Evolutionary conservation across 2,113 vertebrate genomes (phyloP).

Genomic region (Ceuthmochares aereus): DNA sequence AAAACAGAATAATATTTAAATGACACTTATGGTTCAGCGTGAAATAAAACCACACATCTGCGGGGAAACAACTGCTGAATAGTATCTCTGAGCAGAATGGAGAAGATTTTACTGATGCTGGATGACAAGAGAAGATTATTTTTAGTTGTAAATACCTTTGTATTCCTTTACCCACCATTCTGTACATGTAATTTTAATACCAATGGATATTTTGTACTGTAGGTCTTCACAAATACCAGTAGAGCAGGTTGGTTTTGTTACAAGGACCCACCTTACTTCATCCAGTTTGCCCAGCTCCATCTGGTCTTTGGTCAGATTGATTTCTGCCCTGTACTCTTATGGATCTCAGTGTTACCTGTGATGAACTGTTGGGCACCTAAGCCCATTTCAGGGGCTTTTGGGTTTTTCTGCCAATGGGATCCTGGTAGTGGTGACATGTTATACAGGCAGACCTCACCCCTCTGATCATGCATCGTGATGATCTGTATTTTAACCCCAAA

Average conservation of each 20-base stretch:
- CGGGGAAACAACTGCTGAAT: not conserved
- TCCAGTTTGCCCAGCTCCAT: not conserved
- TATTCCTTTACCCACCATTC: not conserved
- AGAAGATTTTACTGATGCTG: not conserved
- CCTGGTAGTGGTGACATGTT: not conserved
- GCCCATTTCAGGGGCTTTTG: not conserved
- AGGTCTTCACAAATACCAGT: accelerated
- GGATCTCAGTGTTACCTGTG: too few relatives aligned
- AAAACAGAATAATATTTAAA: not conserved
- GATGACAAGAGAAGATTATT: not conserved
- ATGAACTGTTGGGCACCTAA: not conserved
- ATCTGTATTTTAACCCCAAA: not conserved
- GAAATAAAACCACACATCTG: not conserved
- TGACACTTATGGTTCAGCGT: accelerated
- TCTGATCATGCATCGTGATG: not conserved
- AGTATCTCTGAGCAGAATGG: not conserved
- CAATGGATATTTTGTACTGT: too few relatives aligned
- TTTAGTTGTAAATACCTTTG: not conserved
- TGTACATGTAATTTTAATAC: not conserved
- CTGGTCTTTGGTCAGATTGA: not conserved
- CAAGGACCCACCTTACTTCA: not conserved
- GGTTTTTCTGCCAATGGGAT: not conserved
- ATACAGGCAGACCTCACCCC: accelerated
- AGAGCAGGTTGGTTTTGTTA: not conserved
- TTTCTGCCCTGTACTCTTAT: not conserved